phyloP scores from a whole-genome alignment of 2,797 vertebrate species.

The Notamacropus eugenii region DNA sequence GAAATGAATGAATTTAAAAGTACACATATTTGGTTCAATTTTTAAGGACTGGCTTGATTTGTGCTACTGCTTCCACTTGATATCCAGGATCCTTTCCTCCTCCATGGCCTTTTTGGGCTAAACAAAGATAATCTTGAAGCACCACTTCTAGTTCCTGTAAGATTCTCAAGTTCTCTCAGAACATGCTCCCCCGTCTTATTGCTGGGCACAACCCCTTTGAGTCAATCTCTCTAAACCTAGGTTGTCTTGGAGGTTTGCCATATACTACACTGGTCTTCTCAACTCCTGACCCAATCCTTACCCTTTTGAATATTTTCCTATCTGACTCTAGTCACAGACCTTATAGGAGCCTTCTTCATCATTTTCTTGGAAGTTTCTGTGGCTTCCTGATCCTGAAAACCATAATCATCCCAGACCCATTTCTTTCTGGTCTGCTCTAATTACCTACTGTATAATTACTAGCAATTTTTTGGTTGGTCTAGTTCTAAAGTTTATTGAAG shows the following conservation, averaged over 20 bases:
- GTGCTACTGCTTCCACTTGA: background rate
- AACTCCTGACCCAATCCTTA: background rate
- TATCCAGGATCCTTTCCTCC: background rate
- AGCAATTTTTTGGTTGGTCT: background rate
- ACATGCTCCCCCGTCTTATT: background rate
- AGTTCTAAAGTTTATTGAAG: background rate
- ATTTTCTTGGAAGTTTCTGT: background rate
- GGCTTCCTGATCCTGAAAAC: background rate
- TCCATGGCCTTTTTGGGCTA: background rate
- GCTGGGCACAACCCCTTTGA: background rate
- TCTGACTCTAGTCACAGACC: background rate
- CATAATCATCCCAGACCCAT: background rate
- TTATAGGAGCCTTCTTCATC: background rate
- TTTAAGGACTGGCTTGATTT: background rate
- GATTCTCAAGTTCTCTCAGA: background rate
- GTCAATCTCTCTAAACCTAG: background rate
- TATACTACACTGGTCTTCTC: background rate
- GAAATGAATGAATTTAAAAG: background rate
- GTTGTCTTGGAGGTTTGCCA: background rate
- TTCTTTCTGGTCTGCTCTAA: background rate
- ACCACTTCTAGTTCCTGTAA: background rate
- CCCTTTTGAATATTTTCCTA: background rate
- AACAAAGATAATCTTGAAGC: background rate
- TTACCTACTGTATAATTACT: background rate
- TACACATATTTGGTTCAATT: background rate